phyloP scores from a whole-genome alignment of 1,140 invertebrate species.

The Drosophila bocki region DNA sequence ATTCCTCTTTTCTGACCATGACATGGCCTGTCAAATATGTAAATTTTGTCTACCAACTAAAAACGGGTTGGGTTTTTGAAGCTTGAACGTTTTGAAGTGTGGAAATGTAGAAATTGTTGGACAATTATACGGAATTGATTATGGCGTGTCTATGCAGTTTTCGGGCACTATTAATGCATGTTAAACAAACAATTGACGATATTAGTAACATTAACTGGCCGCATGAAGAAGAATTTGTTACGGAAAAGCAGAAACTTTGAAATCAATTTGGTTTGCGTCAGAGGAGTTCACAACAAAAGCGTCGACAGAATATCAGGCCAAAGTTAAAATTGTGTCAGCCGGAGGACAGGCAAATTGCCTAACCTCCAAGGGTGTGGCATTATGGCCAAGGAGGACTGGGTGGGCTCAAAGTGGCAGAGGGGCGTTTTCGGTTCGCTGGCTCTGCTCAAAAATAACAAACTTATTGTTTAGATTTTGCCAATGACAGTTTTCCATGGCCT shows the following conservation, averaged over 20 bases:
- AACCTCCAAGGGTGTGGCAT: slow-evolving; percentile 34
- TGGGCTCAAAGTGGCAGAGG: slow-evolving; percentile 3
- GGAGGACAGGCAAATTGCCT: slow-evolving; percentile 52
- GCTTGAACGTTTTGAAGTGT: not conserved
- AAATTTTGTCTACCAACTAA: slow-evolving; percentile 40
- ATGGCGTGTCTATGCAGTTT: slow-evolving; percentile 21
- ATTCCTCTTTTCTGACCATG: slow-evolving; percentile 35
- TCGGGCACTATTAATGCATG: slow-evolving; percentile 60
- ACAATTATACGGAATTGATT: slow-evolving; percentile 47
- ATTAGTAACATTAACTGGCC: slow-evolving; percentile 59
- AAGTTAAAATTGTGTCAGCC: slow-evolving; percentile 47
- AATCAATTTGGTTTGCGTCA: slow-evolving; percentile 60
- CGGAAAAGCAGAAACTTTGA: slow-evolving; percentile 22
- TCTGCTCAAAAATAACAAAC: slow-evolving; percentile 77
- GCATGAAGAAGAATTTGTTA: slow-evolving; percentile 16
- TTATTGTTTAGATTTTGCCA: slow-evolving; percentile 83
- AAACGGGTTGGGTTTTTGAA: not conserved
- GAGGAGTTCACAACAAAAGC: slow-evolving; percentile 3
- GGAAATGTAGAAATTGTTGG: slow-evolving; percentile 25
- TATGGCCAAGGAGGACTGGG: slow-evolving; percentile 2
- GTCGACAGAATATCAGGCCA: slow-evolving; percentile 20
- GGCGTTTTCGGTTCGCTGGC: slow-evolving; percentile 59
- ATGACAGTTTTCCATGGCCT: slow-evolving; percentile 64
- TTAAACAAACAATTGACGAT: slow-evolving; percentile 48
- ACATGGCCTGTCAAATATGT: slow-evolving; percentile 67